phyloP scores from a whole-genome alignment of 92 coral and sea anemone species.

The Palythoa caribaeorum region DNA sequence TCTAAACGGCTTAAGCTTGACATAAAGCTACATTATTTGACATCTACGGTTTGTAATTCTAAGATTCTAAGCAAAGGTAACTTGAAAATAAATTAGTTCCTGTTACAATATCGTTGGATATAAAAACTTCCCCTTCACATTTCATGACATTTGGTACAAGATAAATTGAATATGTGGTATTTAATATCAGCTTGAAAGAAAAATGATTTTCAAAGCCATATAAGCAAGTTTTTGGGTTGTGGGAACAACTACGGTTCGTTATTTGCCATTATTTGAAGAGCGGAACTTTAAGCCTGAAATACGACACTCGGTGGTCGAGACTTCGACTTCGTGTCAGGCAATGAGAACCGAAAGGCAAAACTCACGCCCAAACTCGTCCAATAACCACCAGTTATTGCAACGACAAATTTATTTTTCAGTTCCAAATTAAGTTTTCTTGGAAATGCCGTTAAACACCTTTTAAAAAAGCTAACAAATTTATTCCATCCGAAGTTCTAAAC shows the following conservation, averaged over 20 bases:
- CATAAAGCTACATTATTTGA: background rate
- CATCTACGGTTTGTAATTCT: background rate
- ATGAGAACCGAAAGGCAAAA: background rate
- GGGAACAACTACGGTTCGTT: background rate
- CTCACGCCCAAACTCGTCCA: background rate
- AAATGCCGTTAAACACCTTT: background rate
- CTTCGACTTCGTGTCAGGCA: no score
- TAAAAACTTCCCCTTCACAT: no score
- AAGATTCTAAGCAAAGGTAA: background rate
- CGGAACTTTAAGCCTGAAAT: background rate
- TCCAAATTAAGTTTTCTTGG: no score
- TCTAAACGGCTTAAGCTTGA: constrained; percentile 6
- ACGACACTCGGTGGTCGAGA: background rate
- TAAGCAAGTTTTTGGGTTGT: background rate
- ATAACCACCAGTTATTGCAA: no score
- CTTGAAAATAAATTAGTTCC: background rate
- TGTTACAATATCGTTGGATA: background rate
- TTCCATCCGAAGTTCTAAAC: background rate
- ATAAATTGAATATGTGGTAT: no score
- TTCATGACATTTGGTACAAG: no score
- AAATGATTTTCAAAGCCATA: background rate
- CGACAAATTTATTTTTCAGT: background rate
- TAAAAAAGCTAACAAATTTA: background rate
- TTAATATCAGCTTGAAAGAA: background rate
- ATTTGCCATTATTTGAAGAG: background rate